Evolutionary conservation across 2,888 invertebrate species (phyloP), one percentile per base, ranked within the genome.

Genomic region (Encarsia formosa): DNA sequence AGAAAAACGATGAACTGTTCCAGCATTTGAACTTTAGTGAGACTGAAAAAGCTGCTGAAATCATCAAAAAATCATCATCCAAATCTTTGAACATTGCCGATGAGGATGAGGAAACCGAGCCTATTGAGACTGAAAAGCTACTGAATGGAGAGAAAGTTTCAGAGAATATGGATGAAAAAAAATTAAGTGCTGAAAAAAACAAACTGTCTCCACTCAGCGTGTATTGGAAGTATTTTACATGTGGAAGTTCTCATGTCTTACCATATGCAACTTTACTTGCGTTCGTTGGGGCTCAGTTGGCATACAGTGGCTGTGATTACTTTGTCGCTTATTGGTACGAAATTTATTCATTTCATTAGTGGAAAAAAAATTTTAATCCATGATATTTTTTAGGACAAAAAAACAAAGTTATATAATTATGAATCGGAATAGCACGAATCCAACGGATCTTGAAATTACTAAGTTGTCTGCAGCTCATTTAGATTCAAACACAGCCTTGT

Each of bases 271-370:
- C 81, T 39, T 70, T 87, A 22, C 19, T 79, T 0, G 63, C 80
- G n/a, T 79, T 87, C 5, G 58, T 88, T 15, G 58, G 83, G 5
- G 86, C 87, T 5, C 90, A 91, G 74, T 68, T 81, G 16, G 73
- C 84, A 47, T 85, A 84, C 49, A 87, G 88, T 39, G 78, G 83
- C 45, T 78, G 81, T 43, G 91, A 91, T 71, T 84, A 87, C 66
- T 90, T 88, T 86, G 79, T 91, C 1, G 85, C 85, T 2, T 73
- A 81, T 63, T 91, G 91, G 91, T 88, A 73, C 75, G 74, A 64
- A 13, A 31, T n/a, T 32, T 5, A 20, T 31, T 23, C 8, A n/a
- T 32, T 32, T n/a, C n/a, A n/a, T n/a, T n/a, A n/a, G n/a, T n/a
- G n/a, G n/a, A n/a, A n/a, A n/a, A n/a, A 45, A 20, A 4, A 22